Evolutionary conservation across 92 coral and sea anemone genomes (phyloP).

Genomic region (Isaurus tuberculatus): DNA sequence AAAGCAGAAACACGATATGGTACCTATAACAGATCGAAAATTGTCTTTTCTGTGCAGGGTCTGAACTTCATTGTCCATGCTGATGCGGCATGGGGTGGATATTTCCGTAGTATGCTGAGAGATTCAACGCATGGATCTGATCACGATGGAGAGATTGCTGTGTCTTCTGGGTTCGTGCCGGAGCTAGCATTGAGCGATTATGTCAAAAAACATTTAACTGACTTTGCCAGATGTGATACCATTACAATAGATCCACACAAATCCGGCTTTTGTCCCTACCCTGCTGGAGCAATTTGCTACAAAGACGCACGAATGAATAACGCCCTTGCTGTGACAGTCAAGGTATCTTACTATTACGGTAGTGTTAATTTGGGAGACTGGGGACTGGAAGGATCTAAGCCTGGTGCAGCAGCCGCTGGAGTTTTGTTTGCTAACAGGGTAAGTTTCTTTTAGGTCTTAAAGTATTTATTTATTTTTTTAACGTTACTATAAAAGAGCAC

Average conservation of each 20-base stretch:
- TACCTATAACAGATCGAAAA: no score
- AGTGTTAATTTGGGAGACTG: conserved; percentile 62
- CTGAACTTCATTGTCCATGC: conserved; percentile 81
- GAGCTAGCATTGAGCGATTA: conserved; percentile 48
- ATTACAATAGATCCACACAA: conserved; percentile 78
- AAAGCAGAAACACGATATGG: no score
- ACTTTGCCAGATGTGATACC: conserved; percentile 63
- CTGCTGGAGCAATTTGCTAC: conserved; percentile 77
- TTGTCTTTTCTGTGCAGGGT: conserved; percentile 58
- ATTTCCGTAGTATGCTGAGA: conserved; percentile 83
- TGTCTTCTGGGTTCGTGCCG: conserved; percentile 60
- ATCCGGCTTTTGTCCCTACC: conserved; percentile 77
- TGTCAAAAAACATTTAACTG: conserved; percentile 56
- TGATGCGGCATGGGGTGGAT: conserved; percentile 96
- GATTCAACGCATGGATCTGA: neutral
- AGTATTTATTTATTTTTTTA: no score
- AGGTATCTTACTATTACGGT: conserved; percentile 65
- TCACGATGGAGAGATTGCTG: neutral
- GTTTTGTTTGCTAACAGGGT: conserved; percentile 73
- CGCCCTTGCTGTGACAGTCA: conserved; percentile 60
- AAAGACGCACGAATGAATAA: conserved; percentile 65
- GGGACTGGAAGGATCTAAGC: conserved; percentile 78
- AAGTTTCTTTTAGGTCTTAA: neutral
- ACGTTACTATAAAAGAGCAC: no score
- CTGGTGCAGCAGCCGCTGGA: conserved; percentile 79